Conservation (phyloP, 2,113 vertebrate species). For the Irena cyanogastra region DNA sequence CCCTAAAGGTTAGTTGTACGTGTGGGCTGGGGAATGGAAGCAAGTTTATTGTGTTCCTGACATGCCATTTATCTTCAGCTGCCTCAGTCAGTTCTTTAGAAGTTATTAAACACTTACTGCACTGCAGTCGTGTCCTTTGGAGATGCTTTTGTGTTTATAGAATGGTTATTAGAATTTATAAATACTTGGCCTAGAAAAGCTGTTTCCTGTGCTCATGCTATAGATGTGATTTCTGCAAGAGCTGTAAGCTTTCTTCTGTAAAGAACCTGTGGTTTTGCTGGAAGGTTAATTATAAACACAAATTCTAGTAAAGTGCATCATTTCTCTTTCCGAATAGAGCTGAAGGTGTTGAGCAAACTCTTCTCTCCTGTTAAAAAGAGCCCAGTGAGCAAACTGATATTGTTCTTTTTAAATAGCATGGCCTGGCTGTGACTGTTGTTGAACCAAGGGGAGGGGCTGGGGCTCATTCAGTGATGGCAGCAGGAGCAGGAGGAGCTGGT, state of each 20-base stretch:
- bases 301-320: not conserved
- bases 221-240: not conserved
- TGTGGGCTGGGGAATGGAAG: not conserved
- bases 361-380: not conserved
- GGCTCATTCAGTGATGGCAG: not conserved
- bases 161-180: not conserved
- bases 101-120: not conserved
- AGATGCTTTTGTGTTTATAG: not conserved
- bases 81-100: not conserved
- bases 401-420: not conserved
- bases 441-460: not conserved
- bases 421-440: not conserved
- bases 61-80: not conserved
- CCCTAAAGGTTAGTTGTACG: conserved; percentile 83
- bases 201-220: not conserved
- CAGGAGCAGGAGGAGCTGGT: not conserved
- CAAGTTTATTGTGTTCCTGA: not conserved
- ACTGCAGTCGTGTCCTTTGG: not conserved
- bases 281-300: not conserved
- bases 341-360: not conserved
- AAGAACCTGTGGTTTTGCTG: not conserved
- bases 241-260: not conserved
- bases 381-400: not conserved
- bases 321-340: not conserved
- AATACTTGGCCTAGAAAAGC: not conserved